Percentiles rank a stretch among this genome's conserved stretches.
Evolutionary conservation across 1,140 invertebrate genomes (phyloP).

Genomic region (Trypoxylus dichotomus): DNA sequence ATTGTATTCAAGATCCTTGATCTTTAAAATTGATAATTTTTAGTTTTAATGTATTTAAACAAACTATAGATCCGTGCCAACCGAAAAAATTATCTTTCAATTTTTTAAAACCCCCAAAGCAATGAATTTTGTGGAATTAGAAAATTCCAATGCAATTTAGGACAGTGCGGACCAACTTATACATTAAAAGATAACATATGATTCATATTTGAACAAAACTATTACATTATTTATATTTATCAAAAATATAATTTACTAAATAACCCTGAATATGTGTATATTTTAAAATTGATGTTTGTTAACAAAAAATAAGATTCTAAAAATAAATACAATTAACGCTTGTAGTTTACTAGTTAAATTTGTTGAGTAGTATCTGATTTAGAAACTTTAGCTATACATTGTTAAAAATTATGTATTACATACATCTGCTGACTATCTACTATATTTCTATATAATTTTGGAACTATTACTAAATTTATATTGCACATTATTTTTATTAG

Average conservation of each 20-base stretch:
- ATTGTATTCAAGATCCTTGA: too few species aligned
- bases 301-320: neutral
- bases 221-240: too few species aligned
- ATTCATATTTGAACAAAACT: neutral
- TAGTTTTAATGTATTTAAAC: too few species aligned
- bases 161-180: too few species aligned
- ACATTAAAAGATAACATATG: too few species aligned
- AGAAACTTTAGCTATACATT: neutral
- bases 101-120: too few species aligned
- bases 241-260: neutral
- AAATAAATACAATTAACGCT: neutral
- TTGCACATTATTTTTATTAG: neutral
- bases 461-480: slow-evolving; percentile 11
- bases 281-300: neutral
- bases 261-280: too few species aligned
- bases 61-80: neutral
- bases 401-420: neutral
- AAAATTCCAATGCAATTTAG: too few species aligned
- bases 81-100: too few species aligned
- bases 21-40: too few species aligned
- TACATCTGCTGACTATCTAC: neutral
- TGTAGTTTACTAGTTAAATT: neutral
- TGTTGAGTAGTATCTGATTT: neutral
- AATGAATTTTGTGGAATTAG: neutral
- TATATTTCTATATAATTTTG: neutral